Percentiles rank a stretch among this genome's conserved stretches.
These are phyloP conservation scores for Cynodonichthys magdalenae DNA, from an alignment of 2,797 vertebrate species.

Conservation along the genomic window DNA sequence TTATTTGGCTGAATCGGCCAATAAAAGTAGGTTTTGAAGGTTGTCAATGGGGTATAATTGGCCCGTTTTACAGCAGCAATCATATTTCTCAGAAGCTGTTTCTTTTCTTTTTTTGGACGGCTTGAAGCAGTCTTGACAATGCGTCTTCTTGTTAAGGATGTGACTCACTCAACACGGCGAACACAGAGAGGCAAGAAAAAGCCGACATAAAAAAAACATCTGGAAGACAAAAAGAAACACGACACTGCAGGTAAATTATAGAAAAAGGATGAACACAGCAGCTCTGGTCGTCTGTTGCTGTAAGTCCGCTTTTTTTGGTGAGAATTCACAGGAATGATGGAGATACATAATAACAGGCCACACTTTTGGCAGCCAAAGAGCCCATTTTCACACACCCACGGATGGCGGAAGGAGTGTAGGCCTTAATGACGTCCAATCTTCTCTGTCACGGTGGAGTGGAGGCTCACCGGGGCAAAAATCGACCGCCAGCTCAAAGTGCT, in stretches of 20 bases:
- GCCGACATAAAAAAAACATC: conserved; percentile 28
- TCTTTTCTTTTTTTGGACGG: conserved; percentile 81
- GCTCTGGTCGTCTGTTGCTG: conserved; percentile 22
- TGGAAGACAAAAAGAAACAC: conserved; percentile 30
- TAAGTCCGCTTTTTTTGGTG: conserved; percentile 42
- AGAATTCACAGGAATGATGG: conserved; percentile 58
- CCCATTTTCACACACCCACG: conserved; percentile 65
- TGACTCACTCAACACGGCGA: conserved; percentile 33
- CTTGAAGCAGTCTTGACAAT: conserved; percentile 89
- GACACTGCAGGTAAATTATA: conserved; percentile 49
- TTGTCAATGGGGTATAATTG: conserved; percentile 99
- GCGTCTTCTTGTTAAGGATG: conserved; percentile 63
- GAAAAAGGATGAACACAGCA: conserved; percentile 53
- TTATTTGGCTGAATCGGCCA: conserved; percentile 99
- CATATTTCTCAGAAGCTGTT: conserved; percentile 92
- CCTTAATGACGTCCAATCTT: conserved; percentile 81
- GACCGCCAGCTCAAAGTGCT: conserved; percentile 74
- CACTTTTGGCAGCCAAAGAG: conserved; percentile 67
- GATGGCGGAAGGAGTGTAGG: conserved; percentile 67
- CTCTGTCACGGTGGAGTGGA: conserved; percentile 77
- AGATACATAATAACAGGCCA: conserved; percentile 63
- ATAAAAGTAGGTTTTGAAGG: conserved; percentile 96
- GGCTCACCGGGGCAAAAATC: conserved; percentile 76
- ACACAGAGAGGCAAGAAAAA: conserved; percentile 29
- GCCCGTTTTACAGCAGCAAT: conserved; percentile 95